Evolutionary conservation across 2,113 vertebrate genomes (phyloP).

Genomic region (Hippocampus comes): DNA sequence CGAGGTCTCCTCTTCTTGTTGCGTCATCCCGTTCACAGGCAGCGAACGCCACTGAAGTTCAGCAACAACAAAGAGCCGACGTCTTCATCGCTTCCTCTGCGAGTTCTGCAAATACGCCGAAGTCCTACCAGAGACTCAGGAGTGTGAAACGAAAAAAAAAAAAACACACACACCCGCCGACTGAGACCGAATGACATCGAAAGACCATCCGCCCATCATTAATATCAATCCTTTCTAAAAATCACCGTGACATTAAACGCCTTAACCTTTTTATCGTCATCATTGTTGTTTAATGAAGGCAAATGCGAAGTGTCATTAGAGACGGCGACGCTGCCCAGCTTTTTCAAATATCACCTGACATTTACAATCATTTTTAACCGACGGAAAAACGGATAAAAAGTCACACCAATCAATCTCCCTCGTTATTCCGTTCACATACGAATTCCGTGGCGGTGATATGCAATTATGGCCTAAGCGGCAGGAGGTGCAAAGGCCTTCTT

Average conservation of each 20-base stretch:
- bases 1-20: background rate
- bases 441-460: background rate
- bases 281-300: constrained; percentile 16
- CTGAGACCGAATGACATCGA: background rate
- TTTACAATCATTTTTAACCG: constrained; percentile 29
- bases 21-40: background rate
- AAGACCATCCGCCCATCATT: background rate
- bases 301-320: constrained; percentile 14
- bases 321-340: constrained; percentile 3
- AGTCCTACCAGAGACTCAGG: background rate
- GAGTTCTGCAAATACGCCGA: background rate
- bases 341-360: constrained; percentile 33
- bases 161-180: background rate
- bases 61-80: background rate
- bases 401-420: background rate
- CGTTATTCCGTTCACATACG: constrained; percentile 8
- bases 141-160: background rate
- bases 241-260: constrained; percentile 1
- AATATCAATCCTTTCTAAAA: background rate
- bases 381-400: constrained; percentile 27
- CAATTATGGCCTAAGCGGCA: background rate
- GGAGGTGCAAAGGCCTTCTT: background rate
- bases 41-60: background rate
- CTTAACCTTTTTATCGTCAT: constrained; percentile 37
- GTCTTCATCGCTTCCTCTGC: background rate